Evolutionary conservation across 2,888 invertebrate species (phyloP).

Genomic region (Diploptera punctata): DNA sequence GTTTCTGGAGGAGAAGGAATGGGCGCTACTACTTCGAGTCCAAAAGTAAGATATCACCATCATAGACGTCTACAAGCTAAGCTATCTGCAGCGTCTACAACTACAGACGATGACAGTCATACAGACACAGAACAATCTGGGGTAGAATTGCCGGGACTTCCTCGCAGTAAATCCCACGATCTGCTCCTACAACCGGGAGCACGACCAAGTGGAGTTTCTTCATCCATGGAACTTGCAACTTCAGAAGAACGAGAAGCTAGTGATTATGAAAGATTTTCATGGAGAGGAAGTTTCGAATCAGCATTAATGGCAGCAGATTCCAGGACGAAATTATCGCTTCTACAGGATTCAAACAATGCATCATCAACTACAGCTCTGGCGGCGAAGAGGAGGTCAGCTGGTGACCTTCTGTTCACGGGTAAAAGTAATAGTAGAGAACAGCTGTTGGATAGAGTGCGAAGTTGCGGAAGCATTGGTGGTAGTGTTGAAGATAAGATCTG

Average conservation of each 20-base stretch:
- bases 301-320: slow-evolving; percentile 88
- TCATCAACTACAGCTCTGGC: slow-evolving; percentile 71
- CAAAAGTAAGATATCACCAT: slow-evolving; percentile 54
- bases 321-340: slow-evolving; percentile 72
- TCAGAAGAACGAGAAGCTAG: slow-evolving; percentile 69
- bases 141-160: slow-evolving; percentile 59
- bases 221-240: slow-evolving; percentile 47
- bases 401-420: slow-evolving; percentile 80
- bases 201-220: slow-evolving; percentile 53
- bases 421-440: slow-evolving; percentile 80
- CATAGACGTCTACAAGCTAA: slow-evolving; percentile 65
- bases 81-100: slow-evolving; percentile 63
- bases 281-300: slow-evolving; percentile 94
- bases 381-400: slow-evolving; percentile 81
- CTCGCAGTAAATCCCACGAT: slow-evolving; percentile 84
- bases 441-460: slow-evolving; percentile 69
- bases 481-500: slow-evolving; percentile 54
- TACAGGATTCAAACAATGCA: slow-evolving; percentile 57
- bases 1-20: slow-evolving; percentile 74
- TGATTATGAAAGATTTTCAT: slow-evolving; percentile 88
- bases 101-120: slow-evolving; percentile 72
- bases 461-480: slow-evolving; percentile 86
- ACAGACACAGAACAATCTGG: slow-evolving; percentile 60
- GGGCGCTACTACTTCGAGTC: slow-evolving; percentile 44
- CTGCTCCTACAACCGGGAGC: slow-evolving; percentile 68